Evolutionary conservation across 2,797 vertebrate species (phyloP), one percentile per base, ranked within the genome.

Genomic region (Champsocephalus esox): DNA sequence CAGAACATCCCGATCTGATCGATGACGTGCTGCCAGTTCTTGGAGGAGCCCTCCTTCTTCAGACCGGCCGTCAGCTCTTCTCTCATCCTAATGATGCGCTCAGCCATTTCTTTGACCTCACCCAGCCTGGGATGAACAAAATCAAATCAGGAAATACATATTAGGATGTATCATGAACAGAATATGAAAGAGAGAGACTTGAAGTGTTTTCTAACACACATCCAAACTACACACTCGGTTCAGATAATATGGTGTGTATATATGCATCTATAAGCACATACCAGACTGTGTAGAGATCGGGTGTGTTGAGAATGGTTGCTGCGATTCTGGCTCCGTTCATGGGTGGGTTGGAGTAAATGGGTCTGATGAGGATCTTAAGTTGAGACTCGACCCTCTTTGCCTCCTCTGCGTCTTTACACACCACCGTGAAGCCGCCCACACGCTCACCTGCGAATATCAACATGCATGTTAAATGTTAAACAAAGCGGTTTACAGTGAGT

Each of bases 1-100:
- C 98, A 99, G 87, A 99, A 99, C 98, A 99, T 99, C 91, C 98
- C 98, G 0, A 99, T 99, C 94, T 99, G 98, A 91, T 99, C 97
- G 0, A 85, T 97, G 90, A 99, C 98, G 50, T 99, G 98, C 87
- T 99, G 97, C 98, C 98, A 99, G 92, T 95, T 97, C 82, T 93
- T 96, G 70, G 94, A 90, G 72, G 98, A 99, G 14, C 98, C 98
- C 17, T 99, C 96, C 66, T 97, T 98, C 86, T 97, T 97, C 89
- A 99, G 95, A 82, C 98, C 98, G 3, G 94, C 94, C 66, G 94
- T 97, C 73, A 99, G 93, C 91, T 97, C 95, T 46, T 96, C 97
- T 73, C 98, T 93, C 98, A 99, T 99, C 92, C 95, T 87, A 57
- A 99, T 99, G 91, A 99, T 99, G 66, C 98, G 95, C 87, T 97